Conservation (phyloP, 2,888 invertebrate genomes). For the Erebia palarica region DNA sequence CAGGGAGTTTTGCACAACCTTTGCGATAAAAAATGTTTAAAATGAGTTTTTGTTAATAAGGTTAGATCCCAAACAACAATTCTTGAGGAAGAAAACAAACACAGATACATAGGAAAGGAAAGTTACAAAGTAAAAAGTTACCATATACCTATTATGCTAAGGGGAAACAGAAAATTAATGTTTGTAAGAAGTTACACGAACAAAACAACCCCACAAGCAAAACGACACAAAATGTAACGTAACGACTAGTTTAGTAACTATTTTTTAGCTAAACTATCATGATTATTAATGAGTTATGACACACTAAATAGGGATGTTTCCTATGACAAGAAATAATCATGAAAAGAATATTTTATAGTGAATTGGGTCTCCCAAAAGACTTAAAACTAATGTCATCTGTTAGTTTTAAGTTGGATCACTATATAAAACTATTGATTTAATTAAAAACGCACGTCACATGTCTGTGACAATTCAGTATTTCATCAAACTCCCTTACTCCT, state of each 20-base stretch:
- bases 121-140: not conserved
- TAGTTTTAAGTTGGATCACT: too few relatives aligned
- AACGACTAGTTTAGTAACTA: too few relatives aligned
- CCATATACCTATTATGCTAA: not conserved
- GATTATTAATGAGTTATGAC: too few relatives aligned
- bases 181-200: not conserved
- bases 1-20: not conserved
- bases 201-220: not conserved
- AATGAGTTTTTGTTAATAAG: not conserved
- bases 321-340: not conserved
- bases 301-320: too few relatives aligned
- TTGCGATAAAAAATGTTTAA: not conserved
- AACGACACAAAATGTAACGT: not conserved
- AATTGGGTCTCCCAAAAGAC: too few relatives aligned
- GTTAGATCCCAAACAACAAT: not conserved
- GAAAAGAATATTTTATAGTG: too few relatives aligned
- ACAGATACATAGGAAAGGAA: not conserved
- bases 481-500: not conserved
- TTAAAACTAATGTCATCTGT: too few relatives aligned
- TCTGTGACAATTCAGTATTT: not conserved
- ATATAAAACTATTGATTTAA: too few relatives aligned
- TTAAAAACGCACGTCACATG: too few relatives aligned
- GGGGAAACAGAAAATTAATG: not conserved
- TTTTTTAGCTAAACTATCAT: too few relatives aligned
- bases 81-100: not conserved